Evolutionary conservation across 2,888 invertebrate species (phyloP).

Genomic region (Neuroscelio doddi): DNA sequence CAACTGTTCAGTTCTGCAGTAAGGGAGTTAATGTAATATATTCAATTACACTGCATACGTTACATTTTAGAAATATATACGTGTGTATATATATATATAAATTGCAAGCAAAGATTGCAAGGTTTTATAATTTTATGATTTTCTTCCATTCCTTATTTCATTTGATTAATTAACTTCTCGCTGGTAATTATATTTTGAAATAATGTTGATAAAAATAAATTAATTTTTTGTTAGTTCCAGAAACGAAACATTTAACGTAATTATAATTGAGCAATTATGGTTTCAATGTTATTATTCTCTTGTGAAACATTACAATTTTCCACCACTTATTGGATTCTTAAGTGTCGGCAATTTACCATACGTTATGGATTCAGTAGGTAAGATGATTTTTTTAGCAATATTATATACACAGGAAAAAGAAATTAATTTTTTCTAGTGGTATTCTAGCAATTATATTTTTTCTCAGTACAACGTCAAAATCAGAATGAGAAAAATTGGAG

Average conservation of each 20-base stretch:
- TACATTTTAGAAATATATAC: not conserved
- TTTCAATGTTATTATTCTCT: slow-evolving; percentile 66
- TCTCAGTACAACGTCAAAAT: not conserved
- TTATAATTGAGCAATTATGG: slow-evolving; percentile 66
- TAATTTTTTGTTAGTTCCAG: slow-evolving; percentile 39
- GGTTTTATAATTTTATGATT: no score
- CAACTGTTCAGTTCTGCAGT: slow-evolving; percentile 60
- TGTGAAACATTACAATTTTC: slow-evolving; percentile 62
- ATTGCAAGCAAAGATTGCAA: no score
- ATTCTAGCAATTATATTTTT: no score
- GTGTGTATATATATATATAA: not conserved
- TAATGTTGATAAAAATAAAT: no score
- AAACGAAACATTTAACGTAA: slow-evolving; percentile 62
- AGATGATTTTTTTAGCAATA: no score
- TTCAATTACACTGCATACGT: not conserved
- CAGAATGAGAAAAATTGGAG: no score
- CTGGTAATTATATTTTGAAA: no score
- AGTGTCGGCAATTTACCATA: slow-evolving; percentile 67
- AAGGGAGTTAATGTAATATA: slow-evolving; percentile 56
- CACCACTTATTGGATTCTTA: slow-evolving; percentile 64
- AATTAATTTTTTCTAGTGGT: no score
- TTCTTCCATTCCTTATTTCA: no score
- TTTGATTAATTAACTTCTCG: no score
- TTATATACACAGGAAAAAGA: no score
- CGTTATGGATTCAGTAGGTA: slow-evolving; percentile 66